Percentiles rank a stretch among this genome's conserved stretches.
These are phyloP conservation scores for Eustalomyia histrio DNA, from an alignment of 2,888 invertebrate genomes.

Conservation along the genomic window DNA sequence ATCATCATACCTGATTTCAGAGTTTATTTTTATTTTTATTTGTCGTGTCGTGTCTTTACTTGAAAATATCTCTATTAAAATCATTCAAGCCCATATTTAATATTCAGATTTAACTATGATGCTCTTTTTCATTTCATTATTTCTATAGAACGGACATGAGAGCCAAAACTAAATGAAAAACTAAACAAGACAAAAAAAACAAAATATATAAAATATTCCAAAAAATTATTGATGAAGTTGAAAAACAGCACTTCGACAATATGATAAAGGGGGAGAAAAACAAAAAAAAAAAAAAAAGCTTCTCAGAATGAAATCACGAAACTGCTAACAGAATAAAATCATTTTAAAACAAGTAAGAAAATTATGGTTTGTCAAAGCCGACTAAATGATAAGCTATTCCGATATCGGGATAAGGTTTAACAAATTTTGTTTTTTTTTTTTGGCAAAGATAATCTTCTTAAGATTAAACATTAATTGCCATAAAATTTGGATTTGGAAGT, in stretches of 20 bases:
- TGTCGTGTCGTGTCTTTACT: constrained; percentile 54
- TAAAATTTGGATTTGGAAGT: too few relatives aligned
- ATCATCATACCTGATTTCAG: constrained; percentile 7
- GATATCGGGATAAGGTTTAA: too few relatives aligned
- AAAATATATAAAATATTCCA: constrained; percentile 30
- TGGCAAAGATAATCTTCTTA: too few relatives aligned
- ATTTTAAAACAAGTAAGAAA: constrained; percentile 22
- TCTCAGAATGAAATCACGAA: constrained; percentile 42
- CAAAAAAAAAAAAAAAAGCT: constrained; percentile 13
- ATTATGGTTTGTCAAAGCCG: too few relatives aligned
- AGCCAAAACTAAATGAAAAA: constrained; percentile 13
- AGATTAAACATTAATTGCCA: too few relatives aligned
- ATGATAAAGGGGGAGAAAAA: constrained; percentile 21
- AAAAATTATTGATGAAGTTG: constrained; percentile 50
- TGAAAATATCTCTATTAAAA: constrained; percentile 56
- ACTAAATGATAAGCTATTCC: too few relatives aligned
- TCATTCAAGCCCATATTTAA: constrained; percentile 67
- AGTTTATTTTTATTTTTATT: constrained; percentile 26
- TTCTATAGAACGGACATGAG: constrained; percentile 9
- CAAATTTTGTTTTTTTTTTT: too few relatives aligned
- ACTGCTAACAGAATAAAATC: constrained; percentile 47
- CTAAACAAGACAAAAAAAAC: constrained; percentile 22
- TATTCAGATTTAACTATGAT: constrained; percentile 67
- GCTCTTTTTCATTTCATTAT: constrained; percentile 24
- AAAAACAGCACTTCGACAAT: constrained; percentile 15